A percentile compares a stretch with the other conserved stretches of the same genome.
Conservation (phyloP, 35 echinoderm and acorn worm species). For the Heliocidaris erythrogramma region DNA sequence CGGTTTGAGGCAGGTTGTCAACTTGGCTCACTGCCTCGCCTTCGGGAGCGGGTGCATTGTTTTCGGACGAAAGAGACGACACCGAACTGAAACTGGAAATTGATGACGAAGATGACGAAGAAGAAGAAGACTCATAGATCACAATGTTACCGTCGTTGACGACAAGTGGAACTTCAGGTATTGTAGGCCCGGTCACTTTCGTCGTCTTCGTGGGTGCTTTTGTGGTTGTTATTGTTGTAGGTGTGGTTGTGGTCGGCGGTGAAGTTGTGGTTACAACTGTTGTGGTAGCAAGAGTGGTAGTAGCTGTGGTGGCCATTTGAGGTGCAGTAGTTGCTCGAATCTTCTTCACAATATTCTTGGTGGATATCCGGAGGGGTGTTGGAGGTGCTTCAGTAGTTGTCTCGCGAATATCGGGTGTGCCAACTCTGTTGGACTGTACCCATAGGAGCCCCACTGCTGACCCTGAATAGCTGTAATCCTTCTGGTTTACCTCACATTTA, state of each 20-base stretch:
- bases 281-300: slow-evolving; percentile 15
- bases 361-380: neutral
- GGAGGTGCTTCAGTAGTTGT: neutral
- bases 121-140: neutral
- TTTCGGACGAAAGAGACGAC: slow-evolving; percentile 24
- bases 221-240: slow-evolving; percentile 12
- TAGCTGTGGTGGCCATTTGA: neutral
- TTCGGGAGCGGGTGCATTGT: neutral
- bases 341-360: neutral
- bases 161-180: neutral
- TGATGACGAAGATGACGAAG: neutral
- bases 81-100: slow-evolving; percentile 35
- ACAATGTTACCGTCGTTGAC: neutral
- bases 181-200: neutral
- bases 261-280: slow-evolving; percentile 20
- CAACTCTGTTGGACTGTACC: slow-evolving; percentile 8
- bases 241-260: neutral
- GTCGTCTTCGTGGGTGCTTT: slow-evolving; percentile 16
- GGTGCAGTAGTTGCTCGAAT: neutral
- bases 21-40: neutral
- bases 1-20: neutral
- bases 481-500: slow-evolving; percentile 57
- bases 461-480: slow-evolving; percentile 52
- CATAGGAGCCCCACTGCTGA: slow-evolving; percentile 52
- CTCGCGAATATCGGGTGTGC: neutral